Evolutionary conservation across 2,888 invertebrate genomes (phyloP).

Genomic region (Lacanobia wlatinum): DNA sequence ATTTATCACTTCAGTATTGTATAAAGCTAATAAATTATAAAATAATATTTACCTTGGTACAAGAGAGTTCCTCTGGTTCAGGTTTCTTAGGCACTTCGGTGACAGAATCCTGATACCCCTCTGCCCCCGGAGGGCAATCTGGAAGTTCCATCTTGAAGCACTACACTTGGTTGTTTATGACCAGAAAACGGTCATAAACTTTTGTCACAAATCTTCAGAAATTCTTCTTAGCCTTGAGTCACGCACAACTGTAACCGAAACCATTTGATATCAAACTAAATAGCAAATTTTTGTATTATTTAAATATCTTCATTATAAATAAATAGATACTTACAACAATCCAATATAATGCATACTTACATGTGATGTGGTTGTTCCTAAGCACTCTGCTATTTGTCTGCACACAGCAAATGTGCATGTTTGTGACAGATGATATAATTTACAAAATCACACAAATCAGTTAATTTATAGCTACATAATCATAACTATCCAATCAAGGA

Average conservation of each 20-base stretch:
- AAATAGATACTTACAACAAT: constrained; percentile 81
- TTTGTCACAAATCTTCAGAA: constrained; percentile 71
- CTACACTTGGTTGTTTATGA: constrained; percentile 88
- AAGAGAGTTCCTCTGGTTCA: constrained; percentile 70
- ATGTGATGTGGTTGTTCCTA: constrained; percentile 53
- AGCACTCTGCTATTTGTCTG: constrained; percentile 60
- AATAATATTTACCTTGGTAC: constrained; percentile 87
- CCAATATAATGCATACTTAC: constrained; percentile 71
- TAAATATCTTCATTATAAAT: constrained; percentile 72
- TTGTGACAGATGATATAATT: constrained; percentile 30
- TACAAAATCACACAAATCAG: constrained; percentile 45
- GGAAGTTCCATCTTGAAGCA: constrained; percentile 88
- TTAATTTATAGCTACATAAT: constrained; percentile 29
- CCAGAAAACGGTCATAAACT: constrained; percentile 82
- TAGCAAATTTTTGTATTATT: constrained; percentile 39
- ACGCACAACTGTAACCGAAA: constrained; percentile 79
- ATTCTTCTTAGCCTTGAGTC: constrained; percentile 67
- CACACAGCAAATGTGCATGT: constrained; percentile 50
- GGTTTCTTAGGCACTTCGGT: constrained; percentile 83
- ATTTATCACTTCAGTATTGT: constrained; percentile 52
- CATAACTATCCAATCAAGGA: constrained; percentile 1
- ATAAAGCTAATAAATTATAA: constrained; percentile 54
- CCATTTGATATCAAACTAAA: constrained; percentile 67
- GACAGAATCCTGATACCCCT: constrained; percentile 87
- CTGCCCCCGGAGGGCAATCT: constrained; percentile 88